Conservation (phyloP, 1,140 invertebrate species). For the Ditylenchus dipsaci region DNA sequence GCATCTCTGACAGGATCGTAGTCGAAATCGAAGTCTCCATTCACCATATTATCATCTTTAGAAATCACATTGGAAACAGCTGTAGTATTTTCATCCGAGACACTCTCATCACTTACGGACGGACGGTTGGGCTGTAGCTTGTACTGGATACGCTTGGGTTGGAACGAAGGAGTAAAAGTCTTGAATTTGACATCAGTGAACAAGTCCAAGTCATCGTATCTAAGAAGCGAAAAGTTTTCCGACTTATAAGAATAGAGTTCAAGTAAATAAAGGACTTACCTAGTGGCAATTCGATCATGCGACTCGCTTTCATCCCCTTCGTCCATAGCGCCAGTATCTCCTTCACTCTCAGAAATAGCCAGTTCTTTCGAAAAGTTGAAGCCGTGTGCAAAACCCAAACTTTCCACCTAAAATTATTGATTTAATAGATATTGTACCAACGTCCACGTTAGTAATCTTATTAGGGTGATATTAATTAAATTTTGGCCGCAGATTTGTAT, state of each 20-base stretch:
- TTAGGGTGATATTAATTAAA: too few relatives aligned
- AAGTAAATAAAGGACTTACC: neutral
- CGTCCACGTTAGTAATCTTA: too few relatives aligned
- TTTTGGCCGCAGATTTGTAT: too few relatives aligned
- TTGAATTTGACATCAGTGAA: conserved; percentile 8
- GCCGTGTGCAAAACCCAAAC: conserved; percentile 9
- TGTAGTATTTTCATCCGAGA: neutral
- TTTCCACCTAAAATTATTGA: conserved; percentile 22
- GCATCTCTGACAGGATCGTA: conserved; percentile 45
- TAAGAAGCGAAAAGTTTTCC: neutral
- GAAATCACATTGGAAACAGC: neutral
- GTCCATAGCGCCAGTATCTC: neutral
- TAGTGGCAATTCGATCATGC: too few relatives aligned
- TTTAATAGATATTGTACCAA: too few relatives aligned
- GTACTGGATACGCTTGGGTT: neutral
- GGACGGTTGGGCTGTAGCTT: neutral
- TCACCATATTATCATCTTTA: neutral
- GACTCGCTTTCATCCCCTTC: neutral
- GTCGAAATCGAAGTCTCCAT: conserved; percentile 39
- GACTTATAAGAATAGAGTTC: neutral
- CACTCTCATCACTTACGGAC: neutral
- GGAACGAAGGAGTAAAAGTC: neutral
- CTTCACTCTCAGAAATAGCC: neutral
- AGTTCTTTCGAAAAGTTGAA: neutral
- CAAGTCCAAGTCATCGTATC: conserved; percentile 4